Evolutionary conservation across 2,113 vertebrate genomes (phyloP).

Genomic region (Mohoua ochrocephala): DNA sequence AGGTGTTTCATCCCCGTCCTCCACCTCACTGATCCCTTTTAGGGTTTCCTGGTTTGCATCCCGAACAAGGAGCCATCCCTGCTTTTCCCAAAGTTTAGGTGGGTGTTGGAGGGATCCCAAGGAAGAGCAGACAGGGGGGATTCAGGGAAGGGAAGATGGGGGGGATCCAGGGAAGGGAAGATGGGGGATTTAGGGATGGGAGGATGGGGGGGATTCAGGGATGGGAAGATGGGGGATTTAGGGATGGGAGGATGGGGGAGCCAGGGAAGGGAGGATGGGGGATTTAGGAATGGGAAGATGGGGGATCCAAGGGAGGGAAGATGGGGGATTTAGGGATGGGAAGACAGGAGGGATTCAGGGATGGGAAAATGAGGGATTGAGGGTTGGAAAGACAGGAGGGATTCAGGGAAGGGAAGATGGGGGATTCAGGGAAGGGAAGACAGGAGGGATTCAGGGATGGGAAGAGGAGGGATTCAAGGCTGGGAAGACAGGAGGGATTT

Average conservation of each 20-base stretch:
- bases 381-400: accelerated
- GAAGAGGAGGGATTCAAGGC: background rate
- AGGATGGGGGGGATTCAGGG: accelerated
- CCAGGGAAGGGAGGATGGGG: too few relatives aligned
- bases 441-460: background rate
- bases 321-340: too few relatives aligned
- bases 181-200: too few relatives aligned
- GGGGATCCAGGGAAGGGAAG: background rate
- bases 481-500: too few relatives aligned
- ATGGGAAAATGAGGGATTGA: accelerated
- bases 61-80: background rate
- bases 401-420: too few relatives aligned
- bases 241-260: too few relatives aligned
- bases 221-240: accelerated
- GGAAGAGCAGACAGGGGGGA: too few relatives aligned
- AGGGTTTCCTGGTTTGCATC: background rate
- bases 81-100: background rate
- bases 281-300: background rate
- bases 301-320: background rate
- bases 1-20: background rate
- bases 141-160: too few relatives aligned
- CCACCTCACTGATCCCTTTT: background rate
- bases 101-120: background rate
- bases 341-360: accelerated
- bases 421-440: accelerated